Evolutionary conservation across 2,797 vertebrate species (phyloP).

Genomic region (Cynopterus sphinx): DNA sequence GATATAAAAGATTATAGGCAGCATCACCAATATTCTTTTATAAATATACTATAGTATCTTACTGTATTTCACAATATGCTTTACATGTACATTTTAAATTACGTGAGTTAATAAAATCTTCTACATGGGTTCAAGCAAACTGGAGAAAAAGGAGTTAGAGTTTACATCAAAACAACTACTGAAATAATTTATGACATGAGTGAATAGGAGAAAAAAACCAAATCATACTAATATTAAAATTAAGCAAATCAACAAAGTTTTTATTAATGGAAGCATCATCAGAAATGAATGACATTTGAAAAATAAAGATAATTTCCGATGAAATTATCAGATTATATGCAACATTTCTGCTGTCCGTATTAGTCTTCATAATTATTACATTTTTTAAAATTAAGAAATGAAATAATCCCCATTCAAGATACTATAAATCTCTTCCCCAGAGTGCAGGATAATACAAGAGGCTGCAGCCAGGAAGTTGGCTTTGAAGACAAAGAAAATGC

Average conservation of each 20-base stretch:
- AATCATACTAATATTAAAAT: slow-evolving; percentile 46
- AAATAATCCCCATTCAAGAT: slow-evolving; percentile 49
- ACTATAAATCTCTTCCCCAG: background rate
- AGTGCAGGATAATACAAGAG: background rate
- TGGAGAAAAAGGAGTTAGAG: slow-evolving; percentile 11
- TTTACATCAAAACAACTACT: slow-evolving; percentile 46
- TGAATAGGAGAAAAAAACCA: slow-evolving; percentile 32
- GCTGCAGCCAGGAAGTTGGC: background rate
- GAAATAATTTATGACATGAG: slow-evolving; percentile 51
- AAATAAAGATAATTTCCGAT: slow-evolving; percentile 49
- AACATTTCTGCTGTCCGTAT: slow-evolving; percentile 26
- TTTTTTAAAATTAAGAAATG: slow-evolving; percentile 12
- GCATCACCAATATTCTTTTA: background rate
- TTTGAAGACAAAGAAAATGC: slow-evolving; percentile 36
- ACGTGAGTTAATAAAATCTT: slow-evolving; percentile 57
- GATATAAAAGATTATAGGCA: background rate
- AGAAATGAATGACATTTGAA: slow-evolving; percentile 49
- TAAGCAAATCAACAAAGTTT: slow-evolving; percentile 41
- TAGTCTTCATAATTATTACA: slow-evolving; percentile 49
- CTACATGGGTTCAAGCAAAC: background rate
- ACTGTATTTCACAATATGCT: slow-evolving; percentile 10
- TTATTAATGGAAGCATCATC: slow-evolving; percentile 36
- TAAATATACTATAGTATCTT: background rate
- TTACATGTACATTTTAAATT: slow-evolving; percentile 40
- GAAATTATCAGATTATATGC: slow-evolving; percentile 37